These are phyloP conservation scores for Synchiropus splendidus DNA, from an alignment of 2,113 vertebrate genomes.

Conservation along the genomic window DNA sequence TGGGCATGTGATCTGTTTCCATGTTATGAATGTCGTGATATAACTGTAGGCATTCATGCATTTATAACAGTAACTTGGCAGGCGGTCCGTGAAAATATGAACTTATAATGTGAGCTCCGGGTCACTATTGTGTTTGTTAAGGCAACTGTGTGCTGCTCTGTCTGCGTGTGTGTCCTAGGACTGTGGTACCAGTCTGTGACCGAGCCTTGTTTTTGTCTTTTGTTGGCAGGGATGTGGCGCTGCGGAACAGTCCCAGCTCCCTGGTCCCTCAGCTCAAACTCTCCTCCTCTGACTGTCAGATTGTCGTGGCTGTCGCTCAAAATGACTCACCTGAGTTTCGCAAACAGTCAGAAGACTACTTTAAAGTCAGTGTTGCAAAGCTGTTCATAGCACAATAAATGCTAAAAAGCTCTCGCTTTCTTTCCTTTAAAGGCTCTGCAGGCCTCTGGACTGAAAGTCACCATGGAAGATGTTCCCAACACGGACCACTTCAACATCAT, in stretches of 20 bases:
- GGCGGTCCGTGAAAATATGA: no score
- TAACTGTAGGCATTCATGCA: no score
- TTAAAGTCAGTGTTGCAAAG: conserved; percentile 62
- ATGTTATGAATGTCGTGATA: no score
- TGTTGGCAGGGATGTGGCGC: conserved; percentile 75
- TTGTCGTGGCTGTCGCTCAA: conserved; percentile 75
- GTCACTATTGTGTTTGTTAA: no score
- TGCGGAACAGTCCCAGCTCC: conserved; percentile 78
- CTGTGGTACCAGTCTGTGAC: conserved; percentile 12
- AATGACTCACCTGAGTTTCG: conserved; percentile 82
- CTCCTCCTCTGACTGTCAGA: conserved; percentile 40
- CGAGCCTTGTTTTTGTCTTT: conserved; percentile 25
- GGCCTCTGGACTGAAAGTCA: conserved; percentile 52
- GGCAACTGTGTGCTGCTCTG: background rate
- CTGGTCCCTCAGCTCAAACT: conserved; percentile 40
- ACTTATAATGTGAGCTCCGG: no score
- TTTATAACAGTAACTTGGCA: background rate
- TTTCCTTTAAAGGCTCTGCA: conserved; percentile 47
- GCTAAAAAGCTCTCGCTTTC: background rate
- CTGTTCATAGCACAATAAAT: background rate
- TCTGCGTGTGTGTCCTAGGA: background rate
- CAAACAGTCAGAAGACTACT: conserved; percentile 76
- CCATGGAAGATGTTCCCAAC: conserved; percentile 58
- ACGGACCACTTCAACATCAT: conserved; percentile 70
- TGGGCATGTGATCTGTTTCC: no score